These are phyloP conservation scores for Lydus trimaculatus DNA, from an alignment of 2,888 invertebrate species.

Conservation along the genomic window DNA sequence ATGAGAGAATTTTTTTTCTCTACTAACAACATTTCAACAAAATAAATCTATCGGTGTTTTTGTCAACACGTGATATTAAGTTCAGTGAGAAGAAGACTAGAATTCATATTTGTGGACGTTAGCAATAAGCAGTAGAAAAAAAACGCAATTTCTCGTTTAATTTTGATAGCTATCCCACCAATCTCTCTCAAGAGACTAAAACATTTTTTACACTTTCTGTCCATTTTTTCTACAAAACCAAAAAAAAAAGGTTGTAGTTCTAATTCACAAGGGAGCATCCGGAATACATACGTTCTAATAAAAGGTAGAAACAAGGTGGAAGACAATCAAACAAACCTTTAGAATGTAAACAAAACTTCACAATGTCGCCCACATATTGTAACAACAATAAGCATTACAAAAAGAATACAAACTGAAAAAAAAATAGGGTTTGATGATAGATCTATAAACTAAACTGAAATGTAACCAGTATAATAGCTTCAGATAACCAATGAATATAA, in stretches of 20 bases:
- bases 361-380: constrained; percentile 40
- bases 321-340: constrained; percentile 31
- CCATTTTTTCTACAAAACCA: background rate
- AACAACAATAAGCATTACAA: constrained; percentile 30
- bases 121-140: background rate
- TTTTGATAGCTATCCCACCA: background rate
- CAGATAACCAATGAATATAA: constrained; percentile 40
- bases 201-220: background rate
- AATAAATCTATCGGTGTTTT: background rate
- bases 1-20: background rate
- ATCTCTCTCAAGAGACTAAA: background rate
- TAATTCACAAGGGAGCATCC: background rate
- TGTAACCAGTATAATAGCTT: constrained; percentile 43
- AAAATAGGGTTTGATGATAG: constrained; percentile 24
- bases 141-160: background rate
- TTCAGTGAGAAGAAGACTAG: background rate
- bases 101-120: background rate
- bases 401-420: constrained; percentile 11
- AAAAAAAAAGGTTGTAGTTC: background rate
- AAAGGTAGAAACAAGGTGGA: constrained; percentile 20
- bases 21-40: background rate
- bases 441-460: constrained; percentile 30
- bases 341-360: constrained; percentile 31
- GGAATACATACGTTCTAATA: constrained; percentile 14
- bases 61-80: background rate